Conservation (phyloP, 2,113 vertebrate species). For the Gopherus flavomarginatus region DNA sequence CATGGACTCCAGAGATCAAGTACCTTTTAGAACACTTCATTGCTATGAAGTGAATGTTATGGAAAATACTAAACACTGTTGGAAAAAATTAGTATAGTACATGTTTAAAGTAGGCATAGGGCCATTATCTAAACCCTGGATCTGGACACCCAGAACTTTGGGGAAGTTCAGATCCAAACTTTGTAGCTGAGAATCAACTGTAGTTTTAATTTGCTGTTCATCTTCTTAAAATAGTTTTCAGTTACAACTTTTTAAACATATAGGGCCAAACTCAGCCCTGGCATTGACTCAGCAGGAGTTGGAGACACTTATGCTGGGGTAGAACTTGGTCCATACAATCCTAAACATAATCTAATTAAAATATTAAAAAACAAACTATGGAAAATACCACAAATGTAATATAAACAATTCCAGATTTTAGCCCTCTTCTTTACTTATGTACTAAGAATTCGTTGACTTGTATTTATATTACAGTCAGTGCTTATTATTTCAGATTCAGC, state of each 20-base stretch:
- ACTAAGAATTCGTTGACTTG: conserved; percentile 74
- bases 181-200: neutral
- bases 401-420: conserved; percentile 73
- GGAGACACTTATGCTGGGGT: conserved; percentile 57
- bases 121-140: neutral
- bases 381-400: conserved; percentile 77
- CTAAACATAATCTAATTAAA: conserved; percentile 73
- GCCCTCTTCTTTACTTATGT: conserved; percentile 71
- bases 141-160: neutral
- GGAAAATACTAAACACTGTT: neutral
- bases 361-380: conserved; percentile 77
- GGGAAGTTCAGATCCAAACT: neutral
- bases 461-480: conserved; percentile 72
- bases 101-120: neutral
- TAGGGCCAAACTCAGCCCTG: neutral
- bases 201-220: conserved; percentile 1
- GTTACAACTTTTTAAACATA: neutral
- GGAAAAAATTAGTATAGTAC: neutral
- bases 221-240: conserved; percentile 23
- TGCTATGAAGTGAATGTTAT: neutral
- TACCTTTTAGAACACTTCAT: conserved; percentile 48
- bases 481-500: conserved; percentile 65
- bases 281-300: conserved; percentile 34
- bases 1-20: conserved; percentile 66
- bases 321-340: conserved; percentile 59